Percentiles rank a stretch among this genome's conserved stretches.
phyloP scores from a whole-genome alignment of 2,113 vertebrate genomes.

The Pseudois nayaur region DNA sequence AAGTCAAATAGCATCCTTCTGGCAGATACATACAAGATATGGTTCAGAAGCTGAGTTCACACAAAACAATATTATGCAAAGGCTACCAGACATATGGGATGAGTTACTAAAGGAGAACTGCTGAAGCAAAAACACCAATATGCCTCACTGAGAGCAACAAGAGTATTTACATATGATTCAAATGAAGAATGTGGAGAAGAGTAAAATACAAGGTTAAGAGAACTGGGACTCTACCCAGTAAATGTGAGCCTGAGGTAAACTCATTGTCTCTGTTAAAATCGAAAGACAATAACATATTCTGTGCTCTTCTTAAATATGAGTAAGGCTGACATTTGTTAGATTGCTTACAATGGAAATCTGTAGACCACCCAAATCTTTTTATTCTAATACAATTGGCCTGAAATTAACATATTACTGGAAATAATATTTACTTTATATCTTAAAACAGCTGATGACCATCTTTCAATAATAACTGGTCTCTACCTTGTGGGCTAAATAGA shows the following conservation, averaged over 20 bases:
- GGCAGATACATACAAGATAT: neutral
- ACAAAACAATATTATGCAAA: slow-evolving; percentile 41
- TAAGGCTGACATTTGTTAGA: slow-evolving; percentile 29
- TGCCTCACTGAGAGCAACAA: slow-evolving; percentile 22
- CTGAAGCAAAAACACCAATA: slow-evolving; percentile 51
- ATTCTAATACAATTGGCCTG: neutral
- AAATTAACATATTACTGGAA: slow-evolving; percentile 20
- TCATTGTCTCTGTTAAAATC: slow-evolving; percentile 38
- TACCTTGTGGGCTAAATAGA: neutral
- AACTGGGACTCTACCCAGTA: slow-evolving; percentile 23
- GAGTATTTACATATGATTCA: slow-evolving; percentile 29
- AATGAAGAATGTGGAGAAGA: slow-evolving; percentile 24
- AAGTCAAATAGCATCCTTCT: slow-evolving; percentile 21
- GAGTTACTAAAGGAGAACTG: slow-evolving; percentile 42
- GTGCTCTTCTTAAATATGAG: slow-evolving; percentile 7
- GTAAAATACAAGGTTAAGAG: slow-evolving; percentile 23
- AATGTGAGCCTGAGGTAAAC: neutral
- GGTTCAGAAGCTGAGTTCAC: slow-evolving; percentile 52
- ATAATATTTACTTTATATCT: neutral
- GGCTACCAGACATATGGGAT: slow-evolving; percentile 54
- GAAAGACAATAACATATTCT: slow-evolving; percentile 45
- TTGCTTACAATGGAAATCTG: slow-evolving; percentile 25
- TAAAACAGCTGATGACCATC: neutral
- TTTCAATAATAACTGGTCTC: slow-evolving; percentile 15
- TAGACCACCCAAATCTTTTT: slow-evolving; percentile 51